Evolutionary conservation across 2,888 invertebrate species (phyloP).

Genomic region (Proisotoma minuta): DNA sequence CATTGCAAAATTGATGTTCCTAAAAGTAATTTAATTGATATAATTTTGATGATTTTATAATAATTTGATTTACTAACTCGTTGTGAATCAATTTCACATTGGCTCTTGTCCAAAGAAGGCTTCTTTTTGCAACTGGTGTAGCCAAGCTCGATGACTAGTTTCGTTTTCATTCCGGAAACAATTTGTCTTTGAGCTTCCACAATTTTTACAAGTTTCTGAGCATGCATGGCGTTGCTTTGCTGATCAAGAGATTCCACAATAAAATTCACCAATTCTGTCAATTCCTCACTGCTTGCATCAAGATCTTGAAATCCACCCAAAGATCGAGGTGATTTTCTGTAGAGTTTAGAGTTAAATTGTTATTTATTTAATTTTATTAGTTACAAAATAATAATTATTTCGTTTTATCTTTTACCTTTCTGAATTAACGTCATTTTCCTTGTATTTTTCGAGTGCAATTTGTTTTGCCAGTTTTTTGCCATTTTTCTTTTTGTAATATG

Average conservation of each 20-base stretch:
- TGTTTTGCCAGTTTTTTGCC: conserved; percentile 34
- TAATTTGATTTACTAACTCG: conserved; percentile 15
- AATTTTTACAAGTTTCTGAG: conserved; percentile 47
- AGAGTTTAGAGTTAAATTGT: too few relatives aligned
- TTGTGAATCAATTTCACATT: conserved; percentile 39
- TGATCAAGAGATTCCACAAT: conserved; percentile 46
- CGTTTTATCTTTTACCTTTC: not conserved
- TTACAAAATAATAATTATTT: too few relatives aligned
- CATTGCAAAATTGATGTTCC: conserved; percentile 51
- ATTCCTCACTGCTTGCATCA: conserved; percentile 41
- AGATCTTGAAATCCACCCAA: conserved; percentile 39
- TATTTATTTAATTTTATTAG: too few relatives aligned
- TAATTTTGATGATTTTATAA: not conserved
- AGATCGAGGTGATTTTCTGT: not conserved
- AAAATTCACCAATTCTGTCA: conserved; percentile 45
- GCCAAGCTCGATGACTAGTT: conserved; percentile 59
- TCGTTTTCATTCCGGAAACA: conserved; percentile 58
- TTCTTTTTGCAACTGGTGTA: conserved; percentile 56
- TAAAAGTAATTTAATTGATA: not conserved
- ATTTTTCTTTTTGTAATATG: conserved; percentile 25
- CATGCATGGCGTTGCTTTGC: conserved; percentile 46
- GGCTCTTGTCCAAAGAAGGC: conserved; percentile 26
- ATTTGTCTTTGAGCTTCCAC: conserved; percentile 48
- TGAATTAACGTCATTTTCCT: not conserved
- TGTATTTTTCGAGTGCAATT: conserved; percentile 12